Conservation (phyloP, 2,797 vertebrate species). For the Enteromius anoplus region DNA sequence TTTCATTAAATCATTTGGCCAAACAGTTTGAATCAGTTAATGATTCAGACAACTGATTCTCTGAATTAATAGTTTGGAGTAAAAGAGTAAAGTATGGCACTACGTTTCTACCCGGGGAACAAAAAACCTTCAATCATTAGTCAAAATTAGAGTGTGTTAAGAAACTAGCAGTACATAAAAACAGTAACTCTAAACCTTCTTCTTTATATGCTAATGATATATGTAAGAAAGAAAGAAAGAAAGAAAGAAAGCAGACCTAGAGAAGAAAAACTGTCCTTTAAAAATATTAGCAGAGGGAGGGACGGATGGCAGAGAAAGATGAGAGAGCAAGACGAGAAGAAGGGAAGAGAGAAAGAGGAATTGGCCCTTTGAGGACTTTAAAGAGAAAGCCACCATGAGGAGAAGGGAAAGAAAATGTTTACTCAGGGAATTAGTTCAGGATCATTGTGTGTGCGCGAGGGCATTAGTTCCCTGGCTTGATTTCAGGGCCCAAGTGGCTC, state of each 20-base stretch:
- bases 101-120: neutral
- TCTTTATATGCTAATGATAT: neutral
- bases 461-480: slow-evolving; percentile 95
- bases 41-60: neutral
- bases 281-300: slow-evolving; percentile 16
- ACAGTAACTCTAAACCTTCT: neutral
- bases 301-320: slow-evolving; percentile 35
- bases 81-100: neutral
- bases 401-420: slow-evolving; percentile 98
- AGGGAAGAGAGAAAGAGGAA: slow-evolving; percentile 47
- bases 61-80: neutral
- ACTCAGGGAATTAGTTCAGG: slow-evolving; percentile 99
- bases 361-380: slow-evolving; percentile 79
- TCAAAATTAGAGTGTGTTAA: too few species aligned
- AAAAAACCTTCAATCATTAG: neutral
- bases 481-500: slow-evolving; percentile 98
- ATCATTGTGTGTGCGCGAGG: slow-evolving; percentile 91
- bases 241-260: slow-evolving; percentile 4
- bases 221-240: neutral
- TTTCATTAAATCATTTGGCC: neutral
- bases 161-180: too few species aligned
- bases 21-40: neutral
- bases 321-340: slow-evolving; percentile 29
- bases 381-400: slow-evolving; percentile 93
- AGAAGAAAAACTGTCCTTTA: slow-evolving; percentile 15